These are phyloP conservation scores for Petaurus breviceps DNA, from an alignment of 2,113 vertebrate genomes.

Conservation along the genomic window DNA sequence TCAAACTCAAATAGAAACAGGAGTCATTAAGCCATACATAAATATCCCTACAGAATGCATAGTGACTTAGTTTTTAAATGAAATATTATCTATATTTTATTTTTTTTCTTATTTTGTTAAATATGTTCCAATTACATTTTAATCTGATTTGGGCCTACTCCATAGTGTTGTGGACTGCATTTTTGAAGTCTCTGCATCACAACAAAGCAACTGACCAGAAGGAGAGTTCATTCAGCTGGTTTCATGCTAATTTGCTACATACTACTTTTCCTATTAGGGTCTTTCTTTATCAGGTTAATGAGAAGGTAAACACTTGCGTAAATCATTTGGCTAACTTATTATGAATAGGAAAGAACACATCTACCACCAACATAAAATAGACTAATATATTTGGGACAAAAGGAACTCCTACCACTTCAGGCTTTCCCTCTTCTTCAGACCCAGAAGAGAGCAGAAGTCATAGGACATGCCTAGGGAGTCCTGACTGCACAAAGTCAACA, in stretches of 20 bases:
- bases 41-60: background rate
- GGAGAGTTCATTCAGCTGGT: background rate
- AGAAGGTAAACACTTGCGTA: background rate
- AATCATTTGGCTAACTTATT: background rate
- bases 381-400: background rate
- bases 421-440: background rate
- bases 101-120: background rate
- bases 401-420: background rate
- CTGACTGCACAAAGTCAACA: background rate
- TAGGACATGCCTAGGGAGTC: slow-evolving; percentile 9
- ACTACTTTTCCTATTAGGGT: background rate
- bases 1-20: background rate
- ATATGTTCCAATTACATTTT: background rate
- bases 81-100: background rate
- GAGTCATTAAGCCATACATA: background rate
- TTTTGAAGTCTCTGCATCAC: background rate
- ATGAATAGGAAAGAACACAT: background rate
- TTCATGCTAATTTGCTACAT: background rate
- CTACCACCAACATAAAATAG: background rate
- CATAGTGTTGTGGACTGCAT: background rate
- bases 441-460: background rate
- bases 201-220: background rate
- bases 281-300: background rate
- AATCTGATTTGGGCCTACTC: background rate
- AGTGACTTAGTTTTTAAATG: background rate